A percentile compares a stretch with the other conserved stretches of the same genome.
Evolutionary conservation across 2,113 vertebrate species (phyloP).

Genomic region (Nicator chloris): DNA sequence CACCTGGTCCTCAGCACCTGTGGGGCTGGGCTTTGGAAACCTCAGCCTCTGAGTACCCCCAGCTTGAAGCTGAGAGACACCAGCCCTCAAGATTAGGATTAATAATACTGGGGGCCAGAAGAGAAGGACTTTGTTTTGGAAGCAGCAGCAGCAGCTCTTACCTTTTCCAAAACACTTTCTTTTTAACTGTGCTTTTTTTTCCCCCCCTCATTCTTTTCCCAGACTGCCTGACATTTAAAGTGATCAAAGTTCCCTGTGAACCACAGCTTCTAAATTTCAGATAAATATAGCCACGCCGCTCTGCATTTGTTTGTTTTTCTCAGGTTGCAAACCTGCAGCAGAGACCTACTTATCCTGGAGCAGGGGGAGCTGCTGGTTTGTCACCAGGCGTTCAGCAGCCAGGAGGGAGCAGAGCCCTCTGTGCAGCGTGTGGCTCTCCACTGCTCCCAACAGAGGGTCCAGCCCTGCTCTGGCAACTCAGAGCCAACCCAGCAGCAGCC

Average conservation of each 20-base stretch:
- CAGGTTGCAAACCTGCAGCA: constrained; percentile 22
- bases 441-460: accelerated
- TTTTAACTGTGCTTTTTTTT: background rate
- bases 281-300: background rate
- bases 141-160: background rate
- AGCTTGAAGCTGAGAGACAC: background rate
- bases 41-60: background rate
- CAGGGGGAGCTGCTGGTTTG: background rate
- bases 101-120: background rate
- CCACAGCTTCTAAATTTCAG: background rate
- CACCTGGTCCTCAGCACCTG: background rate
- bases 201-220: background rate
- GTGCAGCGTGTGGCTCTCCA: background rate
- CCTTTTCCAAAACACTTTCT: background rate
- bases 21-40: background rate
- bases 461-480: background rate
- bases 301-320: constrained; percentile 29
- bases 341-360: constrained; percentile 35
- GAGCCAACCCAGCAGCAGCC: background rate
- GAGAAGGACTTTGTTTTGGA: background rate
- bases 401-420: background rate
- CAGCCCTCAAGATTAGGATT: background rate
- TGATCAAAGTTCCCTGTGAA: constrained; percentile 52
- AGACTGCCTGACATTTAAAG: background rate
- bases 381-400: background rate